These are phyloP conservation scores for Patagioenas fasciata DNA, from an alignment of 2,113 vertebrate species.

Conservation along the genomic window DNA sequence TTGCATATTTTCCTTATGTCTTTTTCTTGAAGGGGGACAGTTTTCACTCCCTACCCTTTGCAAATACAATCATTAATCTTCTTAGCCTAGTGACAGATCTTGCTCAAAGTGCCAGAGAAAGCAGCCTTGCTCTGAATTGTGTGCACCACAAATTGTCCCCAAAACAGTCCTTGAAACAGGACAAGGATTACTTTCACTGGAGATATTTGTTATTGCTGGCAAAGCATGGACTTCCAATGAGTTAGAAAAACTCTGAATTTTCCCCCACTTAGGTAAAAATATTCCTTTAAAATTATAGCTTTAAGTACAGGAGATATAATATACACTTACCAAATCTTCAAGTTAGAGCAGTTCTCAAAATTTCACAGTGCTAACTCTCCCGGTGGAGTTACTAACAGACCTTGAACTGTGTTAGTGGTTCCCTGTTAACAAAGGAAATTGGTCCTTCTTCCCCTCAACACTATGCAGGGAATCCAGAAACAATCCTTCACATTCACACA, in stretches of 20 bases:
- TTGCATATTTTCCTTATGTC: background rate
- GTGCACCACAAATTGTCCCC: background rate
- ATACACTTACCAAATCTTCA: accelerated
- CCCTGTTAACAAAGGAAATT: background rate
- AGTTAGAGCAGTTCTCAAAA: background rate
- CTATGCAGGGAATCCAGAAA: background rate
- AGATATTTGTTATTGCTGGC: background rate
- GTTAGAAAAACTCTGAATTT: background rate
- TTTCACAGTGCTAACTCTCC: background rate
- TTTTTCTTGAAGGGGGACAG: background rate
- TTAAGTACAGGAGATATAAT: background rate
- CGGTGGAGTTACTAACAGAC: background rate
- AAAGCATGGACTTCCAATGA: background rate
- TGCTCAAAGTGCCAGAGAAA: background rate
- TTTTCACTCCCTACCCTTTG: background rate
- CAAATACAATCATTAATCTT: background rate
- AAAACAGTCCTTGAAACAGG: background rate
- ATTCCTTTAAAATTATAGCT: background rate
- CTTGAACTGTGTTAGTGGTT: background rate
- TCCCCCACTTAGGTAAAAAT: background rate
- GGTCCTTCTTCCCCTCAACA: background rate
- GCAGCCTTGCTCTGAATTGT: background rate
- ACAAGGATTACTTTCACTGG: background rate
- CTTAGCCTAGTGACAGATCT: background rate
- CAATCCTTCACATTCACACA: background rate